phyloP scores from a whole-genome alignment of 2,113 vertebrate genomes.

The Paramormyrops kingsleyae region DNA sequence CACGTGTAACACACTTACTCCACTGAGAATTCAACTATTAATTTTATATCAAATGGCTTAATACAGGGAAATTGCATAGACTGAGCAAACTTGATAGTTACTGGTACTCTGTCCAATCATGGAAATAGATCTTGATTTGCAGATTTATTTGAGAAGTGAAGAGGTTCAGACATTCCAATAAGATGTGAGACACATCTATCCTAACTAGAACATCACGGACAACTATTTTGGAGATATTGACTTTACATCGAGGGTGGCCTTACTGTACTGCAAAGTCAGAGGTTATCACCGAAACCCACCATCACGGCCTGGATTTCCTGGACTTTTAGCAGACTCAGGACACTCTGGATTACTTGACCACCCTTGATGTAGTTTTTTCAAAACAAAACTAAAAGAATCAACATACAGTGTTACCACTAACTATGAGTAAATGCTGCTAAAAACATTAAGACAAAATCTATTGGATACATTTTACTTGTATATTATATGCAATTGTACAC shows the following conservation, averaged over 20 bases:
- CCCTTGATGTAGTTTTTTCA: background rate
- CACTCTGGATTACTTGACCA: background rate
- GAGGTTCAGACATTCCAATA: background rate
- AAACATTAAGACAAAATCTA: conserved; percentile 16
- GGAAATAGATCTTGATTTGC: background rate
- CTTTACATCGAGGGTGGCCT: background rate
- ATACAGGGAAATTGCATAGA: conserved; percentile 3
- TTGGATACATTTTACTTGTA: conserved; percentile 4
- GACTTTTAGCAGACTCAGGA: background rate
- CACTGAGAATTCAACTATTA: background rate
- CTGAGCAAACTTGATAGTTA: background rate
- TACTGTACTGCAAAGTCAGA: background rate
- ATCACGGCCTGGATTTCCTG: background rate
- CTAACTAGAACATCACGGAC: background rate
- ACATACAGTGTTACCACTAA: background rate
- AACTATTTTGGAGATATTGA: background rate
- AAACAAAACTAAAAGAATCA: background rate
- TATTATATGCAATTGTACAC: conserved; percentile 6
- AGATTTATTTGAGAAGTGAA: background rate
- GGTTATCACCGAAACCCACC: background rate
- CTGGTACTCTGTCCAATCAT: background rate
- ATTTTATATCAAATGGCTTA: background rate
- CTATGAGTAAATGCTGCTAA: conserved; percentile 1
- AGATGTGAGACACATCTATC: background rate
- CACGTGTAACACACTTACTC: background rate